Conservation (phyloP, 2,113 vertebrate species). For the Otus sunia region DNA sequence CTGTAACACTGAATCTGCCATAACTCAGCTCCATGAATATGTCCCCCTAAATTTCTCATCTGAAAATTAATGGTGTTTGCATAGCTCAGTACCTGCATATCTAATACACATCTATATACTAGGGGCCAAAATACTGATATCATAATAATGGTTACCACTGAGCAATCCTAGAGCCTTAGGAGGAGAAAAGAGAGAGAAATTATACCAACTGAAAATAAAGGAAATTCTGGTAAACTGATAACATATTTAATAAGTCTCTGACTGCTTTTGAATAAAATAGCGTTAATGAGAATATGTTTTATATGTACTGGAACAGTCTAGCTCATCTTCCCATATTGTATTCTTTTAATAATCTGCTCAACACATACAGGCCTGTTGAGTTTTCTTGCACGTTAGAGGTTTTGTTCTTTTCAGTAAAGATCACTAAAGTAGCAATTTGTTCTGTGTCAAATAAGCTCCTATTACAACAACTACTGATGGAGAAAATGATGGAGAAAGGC, state of each 20-base stretch:
- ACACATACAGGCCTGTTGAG: not conserved
- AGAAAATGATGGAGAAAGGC: not conserved
- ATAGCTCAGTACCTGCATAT: not conserved
- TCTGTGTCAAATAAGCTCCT: not conserved
- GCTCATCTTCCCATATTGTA: not conserved
- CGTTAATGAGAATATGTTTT: not conserved
- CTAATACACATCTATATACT: not conserved
- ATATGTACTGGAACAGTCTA: not conserved
- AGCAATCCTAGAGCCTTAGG: not conserved
- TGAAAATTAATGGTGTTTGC: conserved; percentile 13
- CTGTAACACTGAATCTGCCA: not conserved
- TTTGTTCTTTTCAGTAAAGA: not conserved
- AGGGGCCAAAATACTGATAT: not conserved
- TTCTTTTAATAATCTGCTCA: not conserved
- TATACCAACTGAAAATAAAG: not conserved
- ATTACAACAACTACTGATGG: not conserved
- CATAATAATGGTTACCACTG: not conserved
- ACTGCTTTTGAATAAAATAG: not conserved
- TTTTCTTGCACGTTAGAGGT: not conserved
- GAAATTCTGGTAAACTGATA: not conserved
- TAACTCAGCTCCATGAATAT: not conserved
- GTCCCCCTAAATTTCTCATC: not conserved
- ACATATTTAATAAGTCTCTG: not conserved
- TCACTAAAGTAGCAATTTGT: not conserved
- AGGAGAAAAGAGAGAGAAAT: not conserved